Percentiles rank a stretch among this genome's conserved stretches.
Conservation (phyloP, 2,888 invertebrate genomes). For the Liopterus haemorrhoidalis region DNA sequence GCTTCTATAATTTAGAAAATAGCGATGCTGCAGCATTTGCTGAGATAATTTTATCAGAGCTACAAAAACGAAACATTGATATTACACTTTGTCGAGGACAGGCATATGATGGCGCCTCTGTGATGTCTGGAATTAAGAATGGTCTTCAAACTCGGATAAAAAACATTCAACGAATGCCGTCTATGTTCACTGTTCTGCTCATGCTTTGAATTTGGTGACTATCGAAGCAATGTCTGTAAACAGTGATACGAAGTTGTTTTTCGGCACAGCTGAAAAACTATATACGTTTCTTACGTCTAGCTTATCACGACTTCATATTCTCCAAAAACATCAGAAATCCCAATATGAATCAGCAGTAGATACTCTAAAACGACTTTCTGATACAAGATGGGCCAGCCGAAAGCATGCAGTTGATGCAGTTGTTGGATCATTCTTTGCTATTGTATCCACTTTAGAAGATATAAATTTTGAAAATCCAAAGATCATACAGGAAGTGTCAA, state of each 20-base stretch:
- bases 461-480: constrained; percentile 1
- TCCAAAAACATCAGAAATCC: constrained; percentile 1
- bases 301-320: constrained; percentile 5
- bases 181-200: constrained; percentile 3
- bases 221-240: constrained; percentile 4
- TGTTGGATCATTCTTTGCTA: neutral
- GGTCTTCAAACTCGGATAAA: constrained; percentile 6
- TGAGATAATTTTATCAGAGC: neutral
- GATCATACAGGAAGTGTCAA: too few species aligned
- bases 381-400: constrained; percentile 2
- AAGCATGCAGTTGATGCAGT: constrained; percentile 3
- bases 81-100: constrained; percentile 3
- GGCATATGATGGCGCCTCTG: constrained; percentile 4
- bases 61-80: neutral
- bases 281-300: constrained; percentile 4
- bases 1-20: constrained; percentile 6
- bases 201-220: constrained; percentile 4
- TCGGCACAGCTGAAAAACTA: constrained; percentile 3
- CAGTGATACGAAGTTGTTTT: constrained; percentile 2
- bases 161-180: too few species aligned
- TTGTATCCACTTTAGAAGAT: neutral
- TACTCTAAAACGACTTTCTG: constrained; percentile 5
- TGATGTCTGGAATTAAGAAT: constrained; percentile 2
- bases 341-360: neutral
- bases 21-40: neutral